Percentiles rank a stretch among this genome's conserved stretches.
Evolutionary conservation across 2,113 vertebrate species (phyloP).

Genomic region (Rhagologus leucostigma): DNA sequence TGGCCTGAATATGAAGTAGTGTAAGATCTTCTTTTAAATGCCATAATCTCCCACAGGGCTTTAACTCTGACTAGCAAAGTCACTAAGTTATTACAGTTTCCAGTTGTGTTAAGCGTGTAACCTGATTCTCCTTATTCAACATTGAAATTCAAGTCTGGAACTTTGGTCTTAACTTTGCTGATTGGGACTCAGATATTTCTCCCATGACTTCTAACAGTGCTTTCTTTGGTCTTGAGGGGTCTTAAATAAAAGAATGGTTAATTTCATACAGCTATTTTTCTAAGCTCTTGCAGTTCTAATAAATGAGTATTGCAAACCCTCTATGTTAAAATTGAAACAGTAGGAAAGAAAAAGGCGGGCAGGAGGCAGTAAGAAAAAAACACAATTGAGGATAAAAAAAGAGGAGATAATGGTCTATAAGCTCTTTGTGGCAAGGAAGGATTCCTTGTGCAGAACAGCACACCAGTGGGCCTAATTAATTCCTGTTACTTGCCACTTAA

Average conservation of each 20-base stretch:
- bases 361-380: not conserved
- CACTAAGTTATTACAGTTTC: not conserved
- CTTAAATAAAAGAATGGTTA: slow-evolving; percentile 8
- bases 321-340: not conserved
- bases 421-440: not conserved
- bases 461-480: not conserved
- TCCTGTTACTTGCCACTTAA: not conserved
- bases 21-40: not conserved
- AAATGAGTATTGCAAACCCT: not conserved
- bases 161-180: not conserved
- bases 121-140: not conserved
- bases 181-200: not conserved
- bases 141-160: not conserved
- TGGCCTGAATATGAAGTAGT: not conserved
- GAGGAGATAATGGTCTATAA: not conserved
- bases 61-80: not conserved
- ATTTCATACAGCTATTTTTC: not conserved
- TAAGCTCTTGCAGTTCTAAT: not conserved
- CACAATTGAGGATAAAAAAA: not conserved
- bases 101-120: not conserved
- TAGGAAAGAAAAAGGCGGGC: not conserved
- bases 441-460: not conserved
- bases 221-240: not conserved
- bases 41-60: not conserved
- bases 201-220: not conserved